These are phyloP conservation scores for Bryconaethiops microstoma DNA, from an alignment of 2,797 vertebrate species.

Conservation along the genomic window DNA sequence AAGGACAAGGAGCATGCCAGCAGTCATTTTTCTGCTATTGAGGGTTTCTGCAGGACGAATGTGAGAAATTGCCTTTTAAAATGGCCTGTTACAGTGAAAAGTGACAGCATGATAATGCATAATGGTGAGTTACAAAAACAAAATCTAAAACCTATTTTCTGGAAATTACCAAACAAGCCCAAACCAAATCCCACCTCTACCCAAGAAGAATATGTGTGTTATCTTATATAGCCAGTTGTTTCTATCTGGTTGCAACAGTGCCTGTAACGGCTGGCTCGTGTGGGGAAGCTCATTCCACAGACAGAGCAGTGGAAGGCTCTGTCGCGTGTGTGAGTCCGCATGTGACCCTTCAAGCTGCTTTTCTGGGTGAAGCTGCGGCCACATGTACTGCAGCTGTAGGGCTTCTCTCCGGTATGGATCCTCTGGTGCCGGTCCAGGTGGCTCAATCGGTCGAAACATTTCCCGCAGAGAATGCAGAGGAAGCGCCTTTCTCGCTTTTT, in stretches of 20 bases:
- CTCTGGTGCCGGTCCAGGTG: slow-evolving; percentile 55
- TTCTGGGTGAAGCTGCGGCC: slow-evolving; percentile 55
- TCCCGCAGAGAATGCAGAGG: slow-evolving; percentile 52
- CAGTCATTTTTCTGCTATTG: background rate
- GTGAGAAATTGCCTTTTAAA: background rate
- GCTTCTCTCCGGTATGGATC: slow-evolving; percentile 56
- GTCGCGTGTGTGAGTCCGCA: slow-evolving; percentile 45
- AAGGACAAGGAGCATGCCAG: background rate
- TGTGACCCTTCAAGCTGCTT: slow-evolving; percentile 55
- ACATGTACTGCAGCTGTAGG: slow-evolving; percentile 49
- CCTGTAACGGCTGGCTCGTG: slow-evolving; percentile 44
- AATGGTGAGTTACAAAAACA: background rate
- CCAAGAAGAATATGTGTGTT: background rate
- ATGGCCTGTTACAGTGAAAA: background rate
- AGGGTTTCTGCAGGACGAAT: background rate
- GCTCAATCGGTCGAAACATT: slow-evolving; percentile 52
- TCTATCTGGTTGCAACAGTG: slow-evolving; percentile 37
- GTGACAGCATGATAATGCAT: background rate
- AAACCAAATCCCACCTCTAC: background rate
- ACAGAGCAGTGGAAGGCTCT: slow-evolving; percentile 39
- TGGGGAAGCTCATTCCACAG: slow-evolving; percentile 47
- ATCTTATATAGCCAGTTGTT: background rate
- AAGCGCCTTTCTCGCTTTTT: slow-evolving; percentile 39
- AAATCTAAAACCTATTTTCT: background rate
- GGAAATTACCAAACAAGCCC: background rate